Evolutionary conservation across 2,888 invertebrate species (phyloP).

Genomic region (Eristalis intricaria): DNA sequence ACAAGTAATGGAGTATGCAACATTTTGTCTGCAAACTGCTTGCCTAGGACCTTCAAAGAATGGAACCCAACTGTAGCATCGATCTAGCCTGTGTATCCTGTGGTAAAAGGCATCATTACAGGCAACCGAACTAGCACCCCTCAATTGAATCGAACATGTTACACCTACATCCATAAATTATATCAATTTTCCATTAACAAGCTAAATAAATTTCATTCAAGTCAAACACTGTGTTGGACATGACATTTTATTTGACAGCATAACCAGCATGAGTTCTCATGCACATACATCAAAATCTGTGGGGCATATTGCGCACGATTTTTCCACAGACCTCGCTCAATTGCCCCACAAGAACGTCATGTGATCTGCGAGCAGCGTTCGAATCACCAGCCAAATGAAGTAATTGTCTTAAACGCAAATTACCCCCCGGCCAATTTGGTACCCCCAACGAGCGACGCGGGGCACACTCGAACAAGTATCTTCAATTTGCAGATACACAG

Average conservation of each 20-base stretch:
- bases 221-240: not conserved
- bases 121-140: not conserved
- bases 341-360: conserved; percentile 29
- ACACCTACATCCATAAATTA: not conserved
- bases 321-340: conserved; percentile 18
- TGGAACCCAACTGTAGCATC: no score
- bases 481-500: not conserved
- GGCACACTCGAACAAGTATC: not conserved
- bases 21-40: no score
- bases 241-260: not conserved
- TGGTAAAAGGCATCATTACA: no score
- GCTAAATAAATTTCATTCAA: not conserved
- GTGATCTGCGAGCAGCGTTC: conserved; percentile 33
- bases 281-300: not conserved
- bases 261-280: not conserved
- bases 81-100: no score
- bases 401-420: conserved; percentile 56
- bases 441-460: not conserved
- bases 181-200: not conserved
- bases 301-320: not conserved
- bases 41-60: no score
- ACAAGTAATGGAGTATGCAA: no score
- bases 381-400: conserved; percentile 47
- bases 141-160: not conserved
- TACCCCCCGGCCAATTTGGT: conserved; percentile 37